These are phyloP conservation scores for Schrankia costaestrigalis DNA, from an alignment of 2,888 invertebrate genomes.

Conservation along the genomic window DNA sequence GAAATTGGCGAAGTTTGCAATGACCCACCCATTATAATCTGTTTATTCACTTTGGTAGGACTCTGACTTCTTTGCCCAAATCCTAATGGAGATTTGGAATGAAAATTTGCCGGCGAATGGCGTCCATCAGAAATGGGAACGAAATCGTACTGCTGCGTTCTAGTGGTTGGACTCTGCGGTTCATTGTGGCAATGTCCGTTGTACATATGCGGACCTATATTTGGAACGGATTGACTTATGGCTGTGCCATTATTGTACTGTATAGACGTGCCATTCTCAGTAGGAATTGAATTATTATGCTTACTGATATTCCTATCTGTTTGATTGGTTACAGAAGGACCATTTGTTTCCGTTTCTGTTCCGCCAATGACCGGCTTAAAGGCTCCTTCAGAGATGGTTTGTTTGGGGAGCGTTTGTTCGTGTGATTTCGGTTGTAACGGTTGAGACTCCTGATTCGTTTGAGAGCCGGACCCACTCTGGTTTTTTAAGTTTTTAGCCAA, in stretches of 20 bases:
- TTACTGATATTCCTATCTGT: slow-evolving; percentile 41
- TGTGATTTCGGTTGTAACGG: slow-evolving; percentile 39
- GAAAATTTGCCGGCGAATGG: slow-evolving; percentile 80
- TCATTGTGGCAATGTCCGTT: slow-evolving; percentile 73
- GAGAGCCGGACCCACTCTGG: slow-evolving; percentile 60
- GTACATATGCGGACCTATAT: slow-evolving; percentile 48
- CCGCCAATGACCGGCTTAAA: slow-evolving; percentile 53
- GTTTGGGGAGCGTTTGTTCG: slow-evolving; percentile 41
- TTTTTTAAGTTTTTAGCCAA: slow-evolving; percentile 84
- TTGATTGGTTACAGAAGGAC: slow-evolving; percentile 37
- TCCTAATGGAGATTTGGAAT: slow-evolving; percentile 67
- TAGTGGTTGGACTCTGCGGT: slow-evolving; percentile 88
- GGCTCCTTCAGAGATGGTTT: slow-evolving; percentile 51
- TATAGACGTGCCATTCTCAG: slow-evolving; percentile 51
- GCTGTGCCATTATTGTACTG: slow-evolving; percentile 42
- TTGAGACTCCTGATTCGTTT: slow-evolving; percentile 43
- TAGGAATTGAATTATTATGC: slow-evolving; percentile 42
- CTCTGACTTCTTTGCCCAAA: slow-evolving; percentile 62
- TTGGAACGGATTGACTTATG: slow-evolving; percentile 40
- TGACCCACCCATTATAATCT: slow-evolving; percentile 62
- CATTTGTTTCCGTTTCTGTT: slow-evolving; percentile 43
- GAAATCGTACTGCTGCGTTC: slow-evolving; percentile 90
- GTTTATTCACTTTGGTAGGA: slow-evolving; percentile 60
- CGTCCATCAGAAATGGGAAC: slow-evolving; percentile 92
- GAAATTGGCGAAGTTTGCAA: slow-evolving; percentile 73